phyloP scores from a whole-genome alignment of 2,113 vertebrate genomes.

The Origma solitaria region DNA sequence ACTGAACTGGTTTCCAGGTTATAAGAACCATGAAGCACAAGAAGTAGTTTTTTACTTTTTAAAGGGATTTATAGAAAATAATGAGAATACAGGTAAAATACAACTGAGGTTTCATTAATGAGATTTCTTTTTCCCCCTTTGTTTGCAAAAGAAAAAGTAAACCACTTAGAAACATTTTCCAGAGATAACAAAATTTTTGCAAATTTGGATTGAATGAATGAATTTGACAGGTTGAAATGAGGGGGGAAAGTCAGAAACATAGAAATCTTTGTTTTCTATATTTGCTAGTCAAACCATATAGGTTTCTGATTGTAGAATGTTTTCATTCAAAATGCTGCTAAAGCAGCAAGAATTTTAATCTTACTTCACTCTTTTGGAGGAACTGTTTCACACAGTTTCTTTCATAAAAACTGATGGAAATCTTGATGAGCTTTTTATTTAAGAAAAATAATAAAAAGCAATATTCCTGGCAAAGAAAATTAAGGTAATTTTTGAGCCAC shows the following conservation, averaged over 20 bases:
- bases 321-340: neutral
- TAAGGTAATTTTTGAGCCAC: neutral
- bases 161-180: neutral
- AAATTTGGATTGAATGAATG: neutral
- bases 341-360: neutral
- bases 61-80: neutral
- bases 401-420: neutral
- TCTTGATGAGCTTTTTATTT: neutral
- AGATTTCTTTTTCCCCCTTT: neutral
- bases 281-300: neutral
- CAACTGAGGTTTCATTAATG: neutral
- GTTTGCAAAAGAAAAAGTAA: neutral
- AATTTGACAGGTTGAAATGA: neutral
- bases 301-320: neutral
- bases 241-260: neutral
- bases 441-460: neutral
- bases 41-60: neutral
- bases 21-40: neutral
- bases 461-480: neutral
- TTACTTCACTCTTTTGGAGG: neutral
- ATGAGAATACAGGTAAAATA: neutral
- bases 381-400: neutral
- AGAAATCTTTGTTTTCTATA: neutral
- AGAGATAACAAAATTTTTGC: neutral
- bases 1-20: neutral